Evolutionary conservation across 2,797 vertebrate genomes (phyloP), one percentile per base, ranked within the genome.

Genomic region (Pelodytes ibericus): DNA sequence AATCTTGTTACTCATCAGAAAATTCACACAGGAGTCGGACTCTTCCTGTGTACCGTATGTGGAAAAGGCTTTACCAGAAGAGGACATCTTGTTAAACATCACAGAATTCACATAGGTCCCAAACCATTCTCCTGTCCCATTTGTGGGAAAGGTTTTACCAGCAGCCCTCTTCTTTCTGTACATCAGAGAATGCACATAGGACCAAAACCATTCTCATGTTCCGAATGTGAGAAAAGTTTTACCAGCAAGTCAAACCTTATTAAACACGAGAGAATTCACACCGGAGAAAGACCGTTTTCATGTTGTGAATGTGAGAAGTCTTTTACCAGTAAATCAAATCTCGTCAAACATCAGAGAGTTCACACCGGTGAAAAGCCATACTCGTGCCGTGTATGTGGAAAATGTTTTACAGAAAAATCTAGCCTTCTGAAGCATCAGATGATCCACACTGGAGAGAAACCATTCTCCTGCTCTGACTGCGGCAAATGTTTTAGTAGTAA

Each of bases 401-500:
- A 86, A 36, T 78, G 84, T 11, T 89, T 89, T 81, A 64, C 81
- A 0, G 85, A 85, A 61, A 85, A 81, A 2, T 89, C 84, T 3
- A 85, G 85, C 41, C 81, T 88, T 29, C 83, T 80, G 9, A 80
- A 84, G 2, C 85, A 88, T 9, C 78, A 82, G 56, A 79, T 82
- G 36, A 64, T 65, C 22, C 86, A 88, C 80, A 69, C 74, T 0
- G 24, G 59, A 2, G 66, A 71, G 15, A 83, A 82, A 24, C 82
- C 25, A 22, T 77, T 78, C 0, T 25, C 57, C 0, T 81, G 56
- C 31, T 51, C 80, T 4, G 66, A 80, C 8, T 77, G 84, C 11
- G 77, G 80, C 2, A 83, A 79, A 22, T 16, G 69, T 27, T 85
- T 86, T 64, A 81, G 70, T 26, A 74, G 63, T 4, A 61, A 63